Evolutionary conservation across 2,888 invertebrate genomes (phyloP).

Genomic region (Athrips mouffetella): DNA sequence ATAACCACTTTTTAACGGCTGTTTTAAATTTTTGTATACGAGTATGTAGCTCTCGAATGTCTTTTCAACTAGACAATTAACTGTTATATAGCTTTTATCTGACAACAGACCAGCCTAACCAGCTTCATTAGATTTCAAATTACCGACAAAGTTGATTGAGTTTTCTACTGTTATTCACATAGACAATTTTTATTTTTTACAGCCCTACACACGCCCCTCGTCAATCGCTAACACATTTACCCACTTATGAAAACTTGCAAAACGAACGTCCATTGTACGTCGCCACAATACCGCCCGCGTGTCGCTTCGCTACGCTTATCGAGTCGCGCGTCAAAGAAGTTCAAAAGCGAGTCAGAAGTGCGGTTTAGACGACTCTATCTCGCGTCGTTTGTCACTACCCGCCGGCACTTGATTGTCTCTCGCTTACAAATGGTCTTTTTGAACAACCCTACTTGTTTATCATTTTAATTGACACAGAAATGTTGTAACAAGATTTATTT

Average conservation of each 20-base stretch:
- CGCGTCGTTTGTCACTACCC: conserved; percentile 68
- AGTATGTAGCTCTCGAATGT: too few species aligned
- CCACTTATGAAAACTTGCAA: conserved; percentile 76
- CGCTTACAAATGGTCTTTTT: conserved; percentile 67
- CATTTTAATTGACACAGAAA: conserved; percentile 58
- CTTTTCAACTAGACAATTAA: too few species aligned
- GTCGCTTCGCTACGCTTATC: conserved; percentile 60
- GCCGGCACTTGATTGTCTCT: conserved; percentile 63
- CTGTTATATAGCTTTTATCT: too few species aligned
- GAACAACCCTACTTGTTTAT: conserved; percentile 45
- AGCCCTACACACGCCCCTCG: conserved; percentile 39
- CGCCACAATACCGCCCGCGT: conserved; percentile 39
- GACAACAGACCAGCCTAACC: too few species aligned
- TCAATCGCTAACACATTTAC: conserved; percentile 75
- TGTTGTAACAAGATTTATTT: not conserved
- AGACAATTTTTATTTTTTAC: too few species aligned
- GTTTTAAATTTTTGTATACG: too few species aligned
- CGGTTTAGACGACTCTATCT: conserved; percentile 67
- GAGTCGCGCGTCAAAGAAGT: conserved; percentile 71
- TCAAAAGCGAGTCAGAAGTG: conserved; percentile 72
- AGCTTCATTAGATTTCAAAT: too few species aligned
- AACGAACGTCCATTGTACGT: conserved; percentile 64
- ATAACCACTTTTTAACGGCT: too few species aligned
- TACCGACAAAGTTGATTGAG: too few species aligned
- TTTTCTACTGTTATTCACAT: too few species aligned